Base-by-base conservation (phyloP, 2,888 invertebrate genomes). In the Tubiluchus corallicola region DNA sequence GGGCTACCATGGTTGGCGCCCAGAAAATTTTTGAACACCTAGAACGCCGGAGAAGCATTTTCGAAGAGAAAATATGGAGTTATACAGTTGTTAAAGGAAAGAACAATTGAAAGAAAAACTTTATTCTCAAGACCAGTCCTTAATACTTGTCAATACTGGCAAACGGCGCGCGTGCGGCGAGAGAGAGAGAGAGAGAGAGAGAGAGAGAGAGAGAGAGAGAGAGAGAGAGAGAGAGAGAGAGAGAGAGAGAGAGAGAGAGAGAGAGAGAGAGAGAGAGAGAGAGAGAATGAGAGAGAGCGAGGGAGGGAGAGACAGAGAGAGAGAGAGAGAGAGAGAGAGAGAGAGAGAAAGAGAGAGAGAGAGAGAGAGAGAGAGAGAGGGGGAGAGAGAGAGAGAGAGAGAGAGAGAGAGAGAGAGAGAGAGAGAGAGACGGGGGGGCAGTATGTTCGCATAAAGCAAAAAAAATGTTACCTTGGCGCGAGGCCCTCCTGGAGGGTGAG, bases 151-250 rank as follows among this genome's bases (percentile, higher is more conserved):
- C n/a, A n/a, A n/a, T n/a, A n/a, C 29, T 29, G 29, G 29, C 29
- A n/a, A 9, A n/a, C 29, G n/a, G 9, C n/a, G 29, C n/a, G 29
- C 29, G 29, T 29, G n/a, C 9, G n/a, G 29, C 9, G 29, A 29
- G 29, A 29, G 29, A 29, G 29, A 29, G 29, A 29, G 29, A 29
- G 29, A 29, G 29, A 29, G 29, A 29, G 29, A 29, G 29, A 29
- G 29, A 29, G 29, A 29, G 29, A 29, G 29, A 29, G 29, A 29
- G 29, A 29, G 29, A 29, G 29, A 29, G 29, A 29, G 29, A 29
- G 29, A 29, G 29, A 29, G 29, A 29, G 29, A 29, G 29, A 29
- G 29, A 29, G 29, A 29, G 29, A 29, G 29, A 29, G 29, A 29
- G 29, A 29, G 29, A 29, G n/a, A 29, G 29, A 29, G 29, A 29